Percentiles rank a stretch among this genome's conserved stretches.
Conservation (phyloP, 64 coral and sea anemone genomes). For the Hydrozoanthus tunicans region DNA sequence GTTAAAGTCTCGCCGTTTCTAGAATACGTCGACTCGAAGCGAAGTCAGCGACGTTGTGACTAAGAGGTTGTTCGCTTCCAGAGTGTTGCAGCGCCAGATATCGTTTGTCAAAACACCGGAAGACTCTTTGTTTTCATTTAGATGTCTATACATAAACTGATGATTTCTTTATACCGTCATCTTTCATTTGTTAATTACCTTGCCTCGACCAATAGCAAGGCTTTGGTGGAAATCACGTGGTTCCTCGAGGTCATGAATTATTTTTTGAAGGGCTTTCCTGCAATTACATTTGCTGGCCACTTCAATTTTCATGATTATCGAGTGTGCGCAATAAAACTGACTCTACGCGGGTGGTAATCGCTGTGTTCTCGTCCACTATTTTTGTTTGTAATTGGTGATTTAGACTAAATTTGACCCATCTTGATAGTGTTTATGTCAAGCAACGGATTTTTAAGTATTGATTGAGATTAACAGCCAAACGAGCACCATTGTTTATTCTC, state of each 20-base stretch:
- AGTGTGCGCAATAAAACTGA: not conserved
- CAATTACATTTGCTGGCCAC: not conserved
- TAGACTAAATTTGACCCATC: constrained; percentile 7
- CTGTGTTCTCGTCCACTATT: not conserved
- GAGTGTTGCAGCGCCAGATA: not conserved
- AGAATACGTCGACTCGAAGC: not conserved
- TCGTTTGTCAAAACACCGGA: not conserved
- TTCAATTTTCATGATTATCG: not conserved
- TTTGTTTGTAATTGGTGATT: constrained; percentile 20
- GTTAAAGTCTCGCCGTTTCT: not conserved
- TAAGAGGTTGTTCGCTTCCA: not conserved
- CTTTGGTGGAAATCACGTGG: not conserved
- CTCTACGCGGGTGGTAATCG: not conserved
- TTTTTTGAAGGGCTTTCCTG: not conserved
- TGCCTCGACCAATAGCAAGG: constrained; percentile 16
- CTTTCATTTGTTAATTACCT: constrained; percentile 3
- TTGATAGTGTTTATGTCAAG: not conserved
- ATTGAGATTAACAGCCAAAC: not conserved
- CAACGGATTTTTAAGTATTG: not conserved
- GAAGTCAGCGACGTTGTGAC: constrained; percentile 11
- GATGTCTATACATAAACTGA: not conserved
- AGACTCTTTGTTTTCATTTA: constrained; percentile 28
- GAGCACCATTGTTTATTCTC: not conserved
- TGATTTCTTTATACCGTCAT: not conserved
- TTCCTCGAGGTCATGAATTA: not conserved